A percentile compares a stretch with the other conserved stretches of the same genome.
phyloP scores from a whole-genome alignment of 1,140 invertebrate species.

The Wasmannia auropunctata region DNA sequence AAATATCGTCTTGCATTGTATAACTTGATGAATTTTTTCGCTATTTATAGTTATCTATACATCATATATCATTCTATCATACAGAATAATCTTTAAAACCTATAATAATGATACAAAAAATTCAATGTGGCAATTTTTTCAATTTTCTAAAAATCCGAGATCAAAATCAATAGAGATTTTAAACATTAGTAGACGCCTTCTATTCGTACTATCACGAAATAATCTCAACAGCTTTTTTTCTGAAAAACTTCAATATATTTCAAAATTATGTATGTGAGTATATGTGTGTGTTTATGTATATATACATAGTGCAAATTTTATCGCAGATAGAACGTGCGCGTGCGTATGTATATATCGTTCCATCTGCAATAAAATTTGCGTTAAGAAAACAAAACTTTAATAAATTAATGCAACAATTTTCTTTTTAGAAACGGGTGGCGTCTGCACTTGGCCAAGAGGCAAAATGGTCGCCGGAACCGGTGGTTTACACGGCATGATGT shows the following conservation, averaged over 20 bases:
- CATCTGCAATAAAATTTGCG: neutral
- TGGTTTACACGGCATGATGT: conserved; percentile 93
- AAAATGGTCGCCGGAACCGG: conserved; percentile 90
- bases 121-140: neutral
- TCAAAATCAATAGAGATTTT: neutral
- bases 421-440: conserved; percentile 84
- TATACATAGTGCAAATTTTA: too few relatives aligned
- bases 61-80: too few relatives aligned
- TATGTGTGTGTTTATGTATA: too few relatives aligned
- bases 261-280: too few relatives aligned
- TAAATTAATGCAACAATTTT: neutral
- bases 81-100: neutral
- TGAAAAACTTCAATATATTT: too few relatives aligned
- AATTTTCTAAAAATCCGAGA: neutral
- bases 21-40: neutral
- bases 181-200: neutral
- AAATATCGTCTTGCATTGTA: neutral
- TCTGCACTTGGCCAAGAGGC: conserved; percentile 91
- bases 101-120: neutral
- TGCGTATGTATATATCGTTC: too few relatives aligned
- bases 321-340: too few relatives aligned
- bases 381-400: neutral
- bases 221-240: too few relatives aligned
- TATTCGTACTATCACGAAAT: neutral
- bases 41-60: too few relatives aligned